Conservation (phyloP, 2,113 vertebrate species). For the Condylura cristata region DNA sequence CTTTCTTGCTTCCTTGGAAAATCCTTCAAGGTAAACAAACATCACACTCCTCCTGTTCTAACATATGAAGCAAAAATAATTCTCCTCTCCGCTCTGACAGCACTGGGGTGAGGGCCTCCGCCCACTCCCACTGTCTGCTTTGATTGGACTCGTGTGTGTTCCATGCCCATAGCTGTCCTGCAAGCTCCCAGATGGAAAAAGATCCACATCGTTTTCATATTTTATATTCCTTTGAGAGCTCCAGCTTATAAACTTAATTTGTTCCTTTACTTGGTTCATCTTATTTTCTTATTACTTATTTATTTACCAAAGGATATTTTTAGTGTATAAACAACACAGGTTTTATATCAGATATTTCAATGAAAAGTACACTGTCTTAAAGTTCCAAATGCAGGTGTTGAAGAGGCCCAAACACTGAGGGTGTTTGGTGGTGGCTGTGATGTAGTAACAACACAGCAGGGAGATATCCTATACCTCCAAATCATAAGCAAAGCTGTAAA, state of each 20-base stretch:
- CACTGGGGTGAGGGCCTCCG: not conserved
- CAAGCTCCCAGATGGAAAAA: not conserved
- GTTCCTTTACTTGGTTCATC: not conserved
- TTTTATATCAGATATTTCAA: conserved; percentile 16
- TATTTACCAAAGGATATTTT: not conserved
- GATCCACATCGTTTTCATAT: not conserved
- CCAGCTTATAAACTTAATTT: not conserved
- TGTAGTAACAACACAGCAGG: too few species aligned
- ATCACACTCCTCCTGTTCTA: not conserved
- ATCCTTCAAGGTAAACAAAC: not conserved
- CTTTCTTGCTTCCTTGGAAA: not conserved
- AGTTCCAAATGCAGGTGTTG: not conserved
- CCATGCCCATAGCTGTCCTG: not conserved
- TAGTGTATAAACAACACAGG: not conserved
- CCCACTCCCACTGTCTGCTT: not conserved
- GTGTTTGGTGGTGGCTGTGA: too few species aligned
- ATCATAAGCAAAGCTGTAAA: too few species aligned
- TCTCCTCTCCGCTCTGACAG: not conserved
- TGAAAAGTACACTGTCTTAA: not conserved
- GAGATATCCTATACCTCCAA: too few species aligned
- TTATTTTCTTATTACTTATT: not conserved
- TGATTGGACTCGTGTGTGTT: not conserved
- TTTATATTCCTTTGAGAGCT: not conserved
- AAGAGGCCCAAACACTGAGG: too few species aligned
- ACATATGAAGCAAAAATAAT: not conserved